Conservation (phyloP, 2,113 vertebrate genomes). For the Cnemophilus loriae region DNA sequence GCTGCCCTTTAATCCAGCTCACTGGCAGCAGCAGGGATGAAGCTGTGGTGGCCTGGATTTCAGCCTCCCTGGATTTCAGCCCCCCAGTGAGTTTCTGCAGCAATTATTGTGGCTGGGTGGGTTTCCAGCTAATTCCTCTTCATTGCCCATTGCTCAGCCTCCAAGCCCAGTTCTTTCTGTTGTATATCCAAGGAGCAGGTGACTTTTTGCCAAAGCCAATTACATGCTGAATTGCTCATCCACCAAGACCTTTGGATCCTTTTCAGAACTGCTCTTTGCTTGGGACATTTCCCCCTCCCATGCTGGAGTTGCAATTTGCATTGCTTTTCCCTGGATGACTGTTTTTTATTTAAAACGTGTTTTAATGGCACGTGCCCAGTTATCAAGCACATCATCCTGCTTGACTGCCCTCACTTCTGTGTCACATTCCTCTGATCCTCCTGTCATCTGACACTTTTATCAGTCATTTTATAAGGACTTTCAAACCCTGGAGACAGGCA, state of each 20-base stretch:
- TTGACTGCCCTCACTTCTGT: not conserved
- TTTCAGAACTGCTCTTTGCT: not conserved
- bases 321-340: not conserved
- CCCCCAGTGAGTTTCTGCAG: not conserved
- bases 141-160: not conserved
- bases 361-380: not conserved
- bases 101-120: not conserved
- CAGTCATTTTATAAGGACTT: not conserved
- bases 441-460: not conserved
- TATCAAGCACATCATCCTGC: not conserved
- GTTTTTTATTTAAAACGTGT: not conserved
- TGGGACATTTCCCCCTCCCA: rapidly evolving
- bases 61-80: not conserved
- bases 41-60: not conserved
- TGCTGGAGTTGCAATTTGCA: not conserved
- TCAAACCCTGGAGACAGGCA: not conserved
- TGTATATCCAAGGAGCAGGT: not conserved
- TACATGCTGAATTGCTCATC: not conserved
- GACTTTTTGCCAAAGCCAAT: not conserved
- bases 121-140: not conserved
- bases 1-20: not conserved
- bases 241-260: not conserved
- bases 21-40: not conserved
- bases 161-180: not conserved
- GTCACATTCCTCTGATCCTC: not conserved